Conservation (phyloP, 1,140 invertebrate genomes). For the Liolophura sinensis region DNA sequence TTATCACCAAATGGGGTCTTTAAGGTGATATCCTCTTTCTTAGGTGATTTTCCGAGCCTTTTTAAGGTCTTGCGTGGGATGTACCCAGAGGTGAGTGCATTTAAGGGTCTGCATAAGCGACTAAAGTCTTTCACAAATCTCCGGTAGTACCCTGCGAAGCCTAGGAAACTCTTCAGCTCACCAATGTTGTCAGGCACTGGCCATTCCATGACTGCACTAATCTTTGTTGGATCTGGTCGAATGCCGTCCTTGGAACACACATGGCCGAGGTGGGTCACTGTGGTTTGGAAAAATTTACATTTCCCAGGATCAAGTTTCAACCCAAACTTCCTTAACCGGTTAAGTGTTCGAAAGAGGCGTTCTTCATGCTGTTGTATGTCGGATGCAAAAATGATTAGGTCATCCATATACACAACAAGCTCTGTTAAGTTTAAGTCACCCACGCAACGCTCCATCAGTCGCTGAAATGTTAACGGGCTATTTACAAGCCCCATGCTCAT, state of each 20-base stretch:
- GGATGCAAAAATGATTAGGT: slow-evolving; percentile 25
- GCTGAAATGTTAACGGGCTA: slow-evolving; percentile 32
- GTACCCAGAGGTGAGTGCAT: too few relatives aligned
- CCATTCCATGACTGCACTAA: slow-evolving; percentile 33
- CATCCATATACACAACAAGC: slow-evolving; percentile 31
- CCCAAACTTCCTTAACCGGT: slow-evolving; percentile 17
- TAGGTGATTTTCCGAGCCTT: too few relatives aligned
- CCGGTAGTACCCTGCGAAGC: slow-evolving; percentile 10
- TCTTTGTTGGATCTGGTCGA: slow-evolving; percentile 32
- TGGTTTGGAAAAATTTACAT: slow-evolving; percentile 49
- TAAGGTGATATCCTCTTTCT: too few relatives aligned
- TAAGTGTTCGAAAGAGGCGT: slow-evolving; percentile 29
- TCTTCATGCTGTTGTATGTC: slow-evolving; percentile 18
- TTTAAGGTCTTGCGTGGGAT: too few relatives aligned
- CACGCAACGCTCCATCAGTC: slow-evolving; percentile 28
- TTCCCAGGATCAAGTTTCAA: slow-evolving; percentile 25
- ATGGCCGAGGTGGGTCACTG: slow-evolving; percentile 36
- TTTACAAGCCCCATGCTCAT: slow-evolving; percentile 32
- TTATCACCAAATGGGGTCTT: background rate
- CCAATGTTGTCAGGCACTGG: slow-evolving; percentile 36
- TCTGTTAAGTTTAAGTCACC: slow-evolving; percentile 19
- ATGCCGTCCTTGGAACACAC: slow-evolving; percentile 27
- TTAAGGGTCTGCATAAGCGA: too few relatives aligned
- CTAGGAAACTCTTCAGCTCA: slow-evolving; percentile 38
- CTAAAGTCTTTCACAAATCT: slow-evolving; percentile 11